These are phyloP conservation scores for Hippocampus mohnikei DNA, from an alignment of 2,113 vertebrate species.

Conservation along the genomic window DNA sequence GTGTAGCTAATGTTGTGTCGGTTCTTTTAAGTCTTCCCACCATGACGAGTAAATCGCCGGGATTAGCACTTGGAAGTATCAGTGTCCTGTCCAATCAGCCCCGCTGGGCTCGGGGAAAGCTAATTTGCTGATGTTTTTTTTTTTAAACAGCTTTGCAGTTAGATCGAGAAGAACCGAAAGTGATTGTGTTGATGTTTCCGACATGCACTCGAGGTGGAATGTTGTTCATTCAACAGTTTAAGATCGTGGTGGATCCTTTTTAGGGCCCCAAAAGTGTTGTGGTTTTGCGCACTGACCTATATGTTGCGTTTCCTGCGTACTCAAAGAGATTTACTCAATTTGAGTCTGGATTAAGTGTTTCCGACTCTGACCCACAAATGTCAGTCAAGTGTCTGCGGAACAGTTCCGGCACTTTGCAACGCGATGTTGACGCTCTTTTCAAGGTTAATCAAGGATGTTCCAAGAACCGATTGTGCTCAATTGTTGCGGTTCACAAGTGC, in stretches of 20 bases:
- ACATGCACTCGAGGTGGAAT: background rate
- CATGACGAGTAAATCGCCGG: conserved; percentile 54
- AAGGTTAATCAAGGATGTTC: background rate
- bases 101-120: background rate
- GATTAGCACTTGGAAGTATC: conserved; percentile 64
- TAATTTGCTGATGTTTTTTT: background rate
- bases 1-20: background rate
- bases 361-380: conserved; percentile 1
- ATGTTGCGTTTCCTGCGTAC: background rate
- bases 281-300: background rate
- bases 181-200: background rate
- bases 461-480: background rate
- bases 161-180: background rate
- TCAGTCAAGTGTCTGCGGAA: background rate
- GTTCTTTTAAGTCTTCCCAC: background rate
- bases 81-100: conserved; percentile 63
- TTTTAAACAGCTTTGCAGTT: background rate
- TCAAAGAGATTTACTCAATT: background rate
- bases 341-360: conserved; percentile 3
- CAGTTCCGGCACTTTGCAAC: background rate
- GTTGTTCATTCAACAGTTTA: background rate
- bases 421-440: background rate
- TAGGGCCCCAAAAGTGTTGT: background rate
- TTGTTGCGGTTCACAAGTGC: background rate
- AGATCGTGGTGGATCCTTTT: background rate